Base-by-base conservation (phyloP, 2,888 invertebrate species). In the Eudiplozoon nipponicum region DNA sequence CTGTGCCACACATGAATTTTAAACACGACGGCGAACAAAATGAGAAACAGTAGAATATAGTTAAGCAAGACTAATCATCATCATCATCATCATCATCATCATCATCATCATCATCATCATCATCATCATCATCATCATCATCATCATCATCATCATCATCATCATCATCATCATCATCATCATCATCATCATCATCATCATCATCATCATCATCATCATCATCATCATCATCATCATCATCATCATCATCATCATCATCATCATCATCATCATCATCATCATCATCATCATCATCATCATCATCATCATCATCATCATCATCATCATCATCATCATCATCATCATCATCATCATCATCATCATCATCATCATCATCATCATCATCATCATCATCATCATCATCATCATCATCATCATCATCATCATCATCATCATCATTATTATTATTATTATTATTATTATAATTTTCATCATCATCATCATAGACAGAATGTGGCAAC, bases 101-200 rank as follows among this genome's bases (percentile, higher is more conserved):
- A 26, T 26, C 26, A 26, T 26, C 26, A 26, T 26, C 26, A 26
- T 26, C 26, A 26, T 26, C 26, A 26, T 26, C 26, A 26, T 26
- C 26, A 26, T 26, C 26, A 26, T 26, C 26, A 26, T 26, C 26
- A 26, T 26, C 26, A 26, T 26, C 26, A 26, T 26, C 26, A 26
- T 26, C 26, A 26, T 26, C 26, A 26, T 26, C 26, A 26, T 26
- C 26, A 26, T 26, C 26, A 26, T 26, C 26, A 26, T 26, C 26
- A 26, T 26, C 26, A 26, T 26, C 26, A 26, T 26, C 26, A 26
- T 26, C 26, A 26, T 26, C 26, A 11, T 26, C 26, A 26, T 26
- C 26, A 26, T 26, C 26, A 26, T 26, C 26, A 26, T 26, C 26
- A 26, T 26, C 26, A 26, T 26, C 26, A 26, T 26, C 26, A 26